Percentiles rank a stretch among this genome's conserved stretches.
phyloP scores from a whole-genome alignment of 2,113 vertebrate genomes.

The Zeus faber region DNA sequence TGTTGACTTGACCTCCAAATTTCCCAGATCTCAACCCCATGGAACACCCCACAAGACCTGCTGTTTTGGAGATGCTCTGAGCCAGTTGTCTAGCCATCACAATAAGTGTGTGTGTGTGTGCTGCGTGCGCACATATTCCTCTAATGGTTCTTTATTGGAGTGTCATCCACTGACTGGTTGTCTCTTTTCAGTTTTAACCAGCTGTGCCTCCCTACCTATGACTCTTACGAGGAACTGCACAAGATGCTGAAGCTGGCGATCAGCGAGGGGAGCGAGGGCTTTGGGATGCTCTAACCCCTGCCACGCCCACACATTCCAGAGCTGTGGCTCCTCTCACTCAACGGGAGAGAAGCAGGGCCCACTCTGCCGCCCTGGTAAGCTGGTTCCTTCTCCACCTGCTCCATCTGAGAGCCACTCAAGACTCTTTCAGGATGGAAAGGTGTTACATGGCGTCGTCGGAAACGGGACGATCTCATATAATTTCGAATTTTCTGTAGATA shows the following conservation, averaged over 20 bases:
- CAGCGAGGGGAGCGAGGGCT: slow-evolving; percentile 97
- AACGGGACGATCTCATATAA: slow-evolving; percentile 18
- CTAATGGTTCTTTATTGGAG: too few species aligned
- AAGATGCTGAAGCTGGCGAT: slow-evolving; percentile 98
- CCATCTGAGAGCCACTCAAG: slow-evolving; percentile 9
- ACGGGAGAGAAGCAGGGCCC: too few species aligned
- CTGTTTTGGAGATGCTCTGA: too few species aligned
- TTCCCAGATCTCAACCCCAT: too few species aligned
- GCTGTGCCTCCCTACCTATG: slow-evolving; percentile 98
- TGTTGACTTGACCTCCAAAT: too few species aligned
- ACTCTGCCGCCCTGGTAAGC: too few species aligned
- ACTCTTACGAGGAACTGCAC: slow-evolving; percentile 98
- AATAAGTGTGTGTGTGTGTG: not conserved
- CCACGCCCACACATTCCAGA: not conserved
- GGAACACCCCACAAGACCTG: too few species aligned
- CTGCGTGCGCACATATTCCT: too few species aligned
- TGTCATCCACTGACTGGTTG: too few species aligned
- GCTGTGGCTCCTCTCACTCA: too few species aligned
- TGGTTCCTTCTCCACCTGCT: slow-evolving; percentile 32
- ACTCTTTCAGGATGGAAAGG: slow-evolving; percentile 36
- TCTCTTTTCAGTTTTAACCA: slow-evolving; percentile 91
- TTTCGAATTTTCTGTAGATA: slow-evolving; percentile 48
- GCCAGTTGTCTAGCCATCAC: too few species aligned
- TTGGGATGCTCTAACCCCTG: slow-evolving; percentile 87
- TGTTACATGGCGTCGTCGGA: slow-evolving; percentile 18